Base-by-base conservation (phyloP, 2,113 vertebrate genomes). In the Zosterops hypoxanthus region DNA sequence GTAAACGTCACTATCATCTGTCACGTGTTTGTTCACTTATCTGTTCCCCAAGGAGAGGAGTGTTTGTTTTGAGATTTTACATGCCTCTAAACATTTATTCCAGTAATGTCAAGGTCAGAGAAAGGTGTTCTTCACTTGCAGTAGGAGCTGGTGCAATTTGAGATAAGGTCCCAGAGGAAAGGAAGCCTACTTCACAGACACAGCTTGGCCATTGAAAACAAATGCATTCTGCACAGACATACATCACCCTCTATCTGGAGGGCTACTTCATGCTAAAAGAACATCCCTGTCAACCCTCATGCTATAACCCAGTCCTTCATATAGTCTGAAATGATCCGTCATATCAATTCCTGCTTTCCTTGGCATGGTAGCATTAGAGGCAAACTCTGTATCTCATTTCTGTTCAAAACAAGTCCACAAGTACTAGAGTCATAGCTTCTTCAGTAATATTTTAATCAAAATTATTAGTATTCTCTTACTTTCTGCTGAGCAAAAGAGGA, bases 21-120 rank as follows among this genome's bases (percentile, higher is more conserved):
- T 61, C 81, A 69, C 3, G 4, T 88, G 42, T 80, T 87, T 42
- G 8, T 11, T 72, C 55, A n/a, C 50, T 77, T 91, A 85, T 24
- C 36, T 36, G n/a, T 22, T 93, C 26, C 52, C 24, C 29, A 82
- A 59, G 59, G 56, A 82, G 16, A 80, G 64, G 13, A 61, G 34
- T 12, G 1, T 87, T 89, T 86, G 71, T 75, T 87, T 85, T 7
- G 55, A 50, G 61, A 28, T 88, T 90, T 94, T 91, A 86, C 50
- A 91, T 1, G 2, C 34, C 44, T 52, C 53, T 80, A 72, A 92
- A 85, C 39, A 25, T 91, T 89, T 89, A 82, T 57, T 72, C 55
- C 77, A 91, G 91, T 87, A 84, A 92, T 8, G 33, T 64, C 73
- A 95, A 87, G 82, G 75, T 92, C 82, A 88, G 77, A 92, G 61